Percentiles rank a stretch among this genome's conserved stretches.
Conservation (phyloP, 2,797 vertebrate genomes). For the Danio albolineatus region DNA sequence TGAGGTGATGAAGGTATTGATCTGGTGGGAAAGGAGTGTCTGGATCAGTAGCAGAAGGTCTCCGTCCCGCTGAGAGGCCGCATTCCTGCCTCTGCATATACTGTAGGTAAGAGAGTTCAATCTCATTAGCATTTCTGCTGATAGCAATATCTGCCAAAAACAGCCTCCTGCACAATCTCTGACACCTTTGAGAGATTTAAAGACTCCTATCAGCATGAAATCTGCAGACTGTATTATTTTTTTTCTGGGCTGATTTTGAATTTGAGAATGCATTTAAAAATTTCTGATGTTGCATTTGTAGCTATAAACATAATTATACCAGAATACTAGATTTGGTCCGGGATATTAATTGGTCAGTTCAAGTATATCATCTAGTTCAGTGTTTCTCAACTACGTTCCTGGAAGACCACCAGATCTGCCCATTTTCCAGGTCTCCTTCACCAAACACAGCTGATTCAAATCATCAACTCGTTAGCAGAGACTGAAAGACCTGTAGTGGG, state of each 20-base stretch:
- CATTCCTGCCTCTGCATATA: constrained; percentile 45
- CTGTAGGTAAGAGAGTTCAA: constrained; percentile 46
- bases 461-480: too few species aligned
- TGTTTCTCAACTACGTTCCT: too few species aligned
- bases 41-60: background rate
- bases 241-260: background rate
- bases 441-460: too few species aligned
- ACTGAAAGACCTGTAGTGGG: too few species aligned
- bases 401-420: too few species aligned
- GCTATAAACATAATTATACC: background rate
- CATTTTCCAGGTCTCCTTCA: too few species aligned
- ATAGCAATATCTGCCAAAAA: constrained; percentile 47
- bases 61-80: constrained; percentile 24
- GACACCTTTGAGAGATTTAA: constrained; percentile 1
- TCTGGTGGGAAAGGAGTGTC: background rate
- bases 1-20: constrained; percentile 46
- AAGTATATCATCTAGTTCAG: too few species aligned
- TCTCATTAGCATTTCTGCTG: constrained; percentile 38
- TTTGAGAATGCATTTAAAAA: background rate
- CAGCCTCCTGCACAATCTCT: constrained; percentile 25
- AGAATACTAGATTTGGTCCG: too few species aligned
- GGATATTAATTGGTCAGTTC: too few species aligned
- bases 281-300: background rate
- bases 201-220: background rate
- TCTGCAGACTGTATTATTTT: background rate